Evolutionary conservation across 2,888 invertebrate species (phyloP).

Genomic region (Julus scanicus): DNA sequence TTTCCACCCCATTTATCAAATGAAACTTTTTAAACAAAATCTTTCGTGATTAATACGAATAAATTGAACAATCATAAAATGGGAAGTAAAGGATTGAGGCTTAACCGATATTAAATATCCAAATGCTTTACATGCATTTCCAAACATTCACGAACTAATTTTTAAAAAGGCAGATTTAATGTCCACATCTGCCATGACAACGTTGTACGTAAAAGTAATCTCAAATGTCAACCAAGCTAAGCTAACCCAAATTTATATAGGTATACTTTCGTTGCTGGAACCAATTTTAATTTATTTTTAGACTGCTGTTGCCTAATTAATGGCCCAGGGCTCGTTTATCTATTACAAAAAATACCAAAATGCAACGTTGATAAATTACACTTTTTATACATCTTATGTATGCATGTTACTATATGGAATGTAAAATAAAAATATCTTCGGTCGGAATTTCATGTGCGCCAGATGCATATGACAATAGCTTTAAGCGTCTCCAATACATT

Average conservation of each 20-base stretch:
- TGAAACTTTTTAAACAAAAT: not conserved
- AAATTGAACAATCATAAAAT: too few relatives aligned
- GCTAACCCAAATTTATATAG: not conserved
- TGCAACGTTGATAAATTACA: slow-evolving; percentile 15
- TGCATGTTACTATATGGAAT: not conserved
- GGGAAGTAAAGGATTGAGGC: too few relatives aligned
- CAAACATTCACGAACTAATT: not conserved
- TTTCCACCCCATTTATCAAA: not conserved
- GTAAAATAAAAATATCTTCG: not conserved
- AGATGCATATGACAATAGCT: slow-evolving; percentile 35
- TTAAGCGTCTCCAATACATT: not conserved
- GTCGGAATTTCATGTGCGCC: not conserved
- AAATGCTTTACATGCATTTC: not conserved
- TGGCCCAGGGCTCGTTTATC: slow-evolving; percentile 18
- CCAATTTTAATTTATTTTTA: slow-evolving; percentile 24
- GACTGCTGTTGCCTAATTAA: slow-evolving; percentile 43
- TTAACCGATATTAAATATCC: not conserved
- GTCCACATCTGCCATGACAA: slow-evolving; percentile 15
- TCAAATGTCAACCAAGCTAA: slow-evolving; percentile 5
- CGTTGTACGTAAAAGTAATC: not conserved
- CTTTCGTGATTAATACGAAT: not conserved
- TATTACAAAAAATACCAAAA: not conserved
- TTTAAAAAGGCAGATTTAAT: not conserved
- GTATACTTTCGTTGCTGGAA: not conserved
- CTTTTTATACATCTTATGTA: not conserved